Evolutionary conservation across 2,888 invertebrate species (phyloP).

Genomic region (Plagodis pulveraria): DNA sequence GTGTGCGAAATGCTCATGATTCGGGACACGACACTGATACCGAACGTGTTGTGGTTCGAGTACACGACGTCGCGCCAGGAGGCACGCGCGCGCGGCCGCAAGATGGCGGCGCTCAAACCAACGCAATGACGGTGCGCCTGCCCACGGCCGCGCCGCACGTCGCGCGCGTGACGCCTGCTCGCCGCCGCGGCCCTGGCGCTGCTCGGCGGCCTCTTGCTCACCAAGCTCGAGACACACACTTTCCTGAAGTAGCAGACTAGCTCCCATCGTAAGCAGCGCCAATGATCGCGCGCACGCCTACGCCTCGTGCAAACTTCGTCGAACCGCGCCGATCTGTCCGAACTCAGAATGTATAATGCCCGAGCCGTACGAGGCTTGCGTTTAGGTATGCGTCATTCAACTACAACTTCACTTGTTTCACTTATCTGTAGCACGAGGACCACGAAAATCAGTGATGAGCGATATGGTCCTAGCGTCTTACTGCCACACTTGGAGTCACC

Average conservation of each 20-base stretch:
- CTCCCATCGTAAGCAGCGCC: neutral
- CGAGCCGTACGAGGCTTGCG: no score
- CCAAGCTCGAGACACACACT: constrained; percentile 52
- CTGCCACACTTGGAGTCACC: no score
- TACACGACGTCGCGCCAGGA: constrained; percentile 95
- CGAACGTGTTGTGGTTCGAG: constrained; percentile 97
- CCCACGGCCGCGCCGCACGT: constrained; percentile 46
- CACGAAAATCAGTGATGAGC: no score
- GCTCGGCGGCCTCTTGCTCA: constrained; percentile 64
- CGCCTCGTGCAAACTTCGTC: no score
- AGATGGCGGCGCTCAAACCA: constrained; percentile 91
- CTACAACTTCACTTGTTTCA: no score
- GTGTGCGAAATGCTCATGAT: constrained; percentile 93
- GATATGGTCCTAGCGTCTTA: no score
- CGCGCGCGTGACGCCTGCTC: constrained; percentile 78
- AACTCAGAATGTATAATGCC: no score
- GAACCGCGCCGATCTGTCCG: no score
- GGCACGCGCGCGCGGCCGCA: constrained; percentile 91
- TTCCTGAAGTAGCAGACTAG: constrained; percentile 43
- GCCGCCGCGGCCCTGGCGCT: constrained; percentile 70
- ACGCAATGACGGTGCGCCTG: constrained; percentile 91
- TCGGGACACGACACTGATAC: constrained; percentile 95
- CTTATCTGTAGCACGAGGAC: no score
- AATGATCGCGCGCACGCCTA: no score
- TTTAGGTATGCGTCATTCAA: no score